Evolutionary conservation across 2,888 invertebrate genomes (phyloP), one percentile per base, ranked within the genome.

Genomic region (Tetheella fluctuosa): DNA sequence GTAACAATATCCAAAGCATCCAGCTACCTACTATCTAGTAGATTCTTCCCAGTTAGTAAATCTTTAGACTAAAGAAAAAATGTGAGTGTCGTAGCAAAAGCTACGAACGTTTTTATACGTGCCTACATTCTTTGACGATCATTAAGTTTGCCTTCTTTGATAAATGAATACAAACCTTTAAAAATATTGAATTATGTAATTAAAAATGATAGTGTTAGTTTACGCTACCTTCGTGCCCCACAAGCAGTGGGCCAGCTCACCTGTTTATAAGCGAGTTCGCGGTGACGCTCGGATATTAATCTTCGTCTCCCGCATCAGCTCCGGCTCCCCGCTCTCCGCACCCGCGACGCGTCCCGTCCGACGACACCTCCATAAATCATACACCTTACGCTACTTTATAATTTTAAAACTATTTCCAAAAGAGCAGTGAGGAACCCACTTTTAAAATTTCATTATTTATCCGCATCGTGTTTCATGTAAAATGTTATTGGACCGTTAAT

Each of bases 391-490:
- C 63, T 59, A 71, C 62, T 73, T 72, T 69, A 71, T 73, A 68
- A 76, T 71, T 76, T 77, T 69, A 71, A 74, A 77, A 77, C 79
- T 77, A 77, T 73, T 69, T 68, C 61, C 60, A 58, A 63, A 62
- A 56, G 69, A 57, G 56, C 59, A 56, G 52, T 13, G 56, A 58
- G 54, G 54, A 42, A 12, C 5, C 55, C 20, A 37, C 34, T 55
- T 34, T 20, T 55, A 34, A 55, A 55, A 13, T 13, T 34, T 8
- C 34, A 54, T 54, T 54, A 23, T 55, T 34, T 3, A 20, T 55
- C 34, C 23, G 20, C 34, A 23, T 15, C 37, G 15, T 17, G 20
- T 30, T 30, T 30, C 17, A 28, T 54, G 54, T 25, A 25, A 25
- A 23, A 25, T 25, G 15, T 17, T 42, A 17, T 42, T 17, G 42